phyloP scores from a whole-genome alignment of 2,113 vertebrate species.

The Nothocercus julius region DNA sequence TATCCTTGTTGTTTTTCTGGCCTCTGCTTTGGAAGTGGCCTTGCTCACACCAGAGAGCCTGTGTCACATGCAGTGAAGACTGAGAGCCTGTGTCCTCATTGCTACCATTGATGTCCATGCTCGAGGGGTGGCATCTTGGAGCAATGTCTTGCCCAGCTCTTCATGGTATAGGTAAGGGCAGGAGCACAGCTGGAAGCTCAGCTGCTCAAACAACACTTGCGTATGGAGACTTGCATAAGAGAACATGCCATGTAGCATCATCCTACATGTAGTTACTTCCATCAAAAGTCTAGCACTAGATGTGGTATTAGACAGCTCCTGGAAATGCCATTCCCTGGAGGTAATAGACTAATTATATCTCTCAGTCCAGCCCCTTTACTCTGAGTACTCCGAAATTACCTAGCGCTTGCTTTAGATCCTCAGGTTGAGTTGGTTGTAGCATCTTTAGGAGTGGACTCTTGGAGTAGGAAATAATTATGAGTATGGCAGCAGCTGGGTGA shows the following conservation, averaged over 20 bases:
- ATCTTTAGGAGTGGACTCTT: neutral
- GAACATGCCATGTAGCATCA: neutral
- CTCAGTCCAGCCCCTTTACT: neutral
- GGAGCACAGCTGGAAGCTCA: neutral
- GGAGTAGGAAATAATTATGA: conserved; percentile 35
- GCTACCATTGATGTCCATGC: neutral
- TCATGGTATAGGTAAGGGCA: neutral
- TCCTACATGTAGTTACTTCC: neutral
- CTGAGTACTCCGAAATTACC: neutral
- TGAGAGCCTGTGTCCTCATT: neutral
- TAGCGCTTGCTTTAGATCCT: neutral
- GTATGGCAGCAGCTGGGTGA: neutral
- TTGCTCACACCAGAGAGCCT: neutral
- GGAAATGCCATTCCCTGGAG: neutral
- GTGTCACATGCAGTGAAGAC: neutral
- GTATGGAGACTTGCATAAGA: neutral
- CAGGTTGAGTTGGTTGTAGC: neutral
- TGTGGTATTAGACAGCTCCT: neutral
- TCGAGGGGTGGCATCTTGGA: neutral
- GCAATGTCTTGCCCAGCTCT: neutral
- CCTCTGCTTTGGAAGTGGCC: neutral
- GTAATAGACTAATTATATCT: neutral
- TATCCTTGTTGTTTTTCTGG: neutral
- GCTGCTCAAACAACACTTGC: neutral
- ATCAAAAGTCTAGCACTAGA: neutral